A percentile compares a stretch with the other conserved stretches of the same genome.
These are phyloP conservation scores for Eilema caniola DNA, from an alignment of 2,888 invertebrate species.

Conservation along the genomic window DNA sequence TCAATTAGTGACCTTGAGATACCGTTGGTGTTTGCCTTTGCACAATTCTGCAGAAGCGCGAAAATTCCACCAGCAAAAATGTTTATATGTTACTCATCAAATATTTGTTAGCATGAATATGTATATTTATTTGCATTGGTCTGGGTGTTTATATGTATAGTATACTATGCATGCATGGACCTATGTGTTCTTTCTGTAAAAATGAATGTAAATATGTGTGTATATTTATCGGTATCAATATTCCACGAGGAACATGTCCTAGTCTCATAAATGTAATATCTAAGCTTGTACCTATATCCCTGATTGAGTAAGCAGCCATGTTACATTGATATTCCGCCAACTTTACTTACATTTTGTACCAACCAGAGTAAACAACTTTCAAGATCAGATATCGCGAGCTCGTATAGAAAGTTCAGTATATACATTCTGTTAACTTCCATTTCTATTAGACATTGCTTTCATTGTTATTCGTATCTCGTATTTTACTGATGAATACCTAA, in stretches of 20 bases:
- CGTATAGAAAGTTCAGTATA: conserved; percentile 1
- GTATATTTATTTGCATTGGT: too few species aligned
- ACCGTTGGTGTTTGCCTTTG: not conserved
- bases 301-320: not conserved
- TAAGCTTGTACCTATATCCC: too few species aligned
- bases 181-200: too few species aligned
- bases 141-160: too few species aligned
- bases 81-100: not conserved
- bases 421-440: not conserved
- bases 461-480: not conserved
- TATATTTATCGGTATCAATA: too few species aligned
- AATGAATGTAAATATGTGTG: too few species aligned
- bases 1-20: not conserved
- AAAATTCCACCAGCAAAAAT: not conserved
- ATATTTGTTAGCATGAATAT: too few species aligned
- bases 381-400: not conserved
- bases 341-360: not conserved
- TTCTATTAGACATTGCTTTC: not conserved
- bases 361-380: conserved; percentile 1
- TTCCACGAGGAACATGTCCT: too few species aligned
- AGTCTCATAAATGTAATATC: too few species aligned
- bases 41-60: not conserved
- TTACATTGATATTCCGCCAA: not conserved
- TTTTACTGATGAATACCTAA: not conserved
- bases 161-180: too few species aligned